Evolutionary conservation across 1,140 invertebrate species (phyloP), one percentile per base, ranked within the genome.

Genomic region (Plectrocnemia conspersa): DNA sequence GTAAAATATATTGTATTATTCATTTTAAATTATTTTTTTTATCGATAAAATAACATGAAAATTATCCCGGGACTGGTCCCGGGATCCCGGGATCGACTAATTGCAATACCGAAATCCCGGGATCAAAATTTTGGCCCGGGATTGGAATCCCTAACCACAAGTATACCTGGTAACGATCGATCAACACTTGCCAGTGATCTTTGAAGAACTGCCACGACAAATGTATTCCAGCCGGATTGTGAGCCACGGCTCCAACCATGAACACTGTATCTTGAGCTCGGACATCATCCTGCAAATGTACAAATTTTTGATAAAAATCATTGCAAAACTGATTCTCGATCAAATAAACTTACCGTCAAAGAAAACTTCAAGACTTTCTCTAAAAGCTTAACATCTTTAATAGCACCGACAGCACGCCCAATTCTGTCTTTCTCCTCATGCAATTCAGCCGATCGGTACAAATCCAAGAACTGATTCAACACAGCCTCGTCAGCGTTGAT

Each of bases 361-460:
- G 91, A 83, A 72, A 97, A 97, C 24, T 94, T 78, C 0, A 97
- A 73, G n/a, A 93, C 88, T 64, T 83, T 81, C 4, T 79, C 75
- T 32, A 96, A 75, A 18, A 93, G 70, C 19, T 75, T 74, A 2
- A 80, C 73, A 66, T 93, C 82, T 36, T 79, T 79, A 15, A 88
- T 81, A 27, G 84, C 81, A 19, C 91, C 92, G 15, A 97, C 77
- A 0, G 89, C 81, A 33, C 86, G 74, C 18, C 88, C 81, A 59
- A 97, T 89, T 63, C 93, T 79, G 64, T 93, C 86, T 68, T 94
- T 94, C 67, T 98, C 93, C 71, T 98, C 94, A 56, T 92, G 87
- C 45, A 96, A 77, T 70, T 94, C 91, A 6, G 86, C 81, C 29
- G 86, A 82, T 57, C 86, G 80, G 70, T 94, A 95, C 41, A 98